Percentiles rank a stretch among this genome's conserved stretches.
These are phyloP conservation scores for Pimpla rufipes DNA, from an alignment of 2,888 invertebrate species.

Conservation along the genomic window DNA sequence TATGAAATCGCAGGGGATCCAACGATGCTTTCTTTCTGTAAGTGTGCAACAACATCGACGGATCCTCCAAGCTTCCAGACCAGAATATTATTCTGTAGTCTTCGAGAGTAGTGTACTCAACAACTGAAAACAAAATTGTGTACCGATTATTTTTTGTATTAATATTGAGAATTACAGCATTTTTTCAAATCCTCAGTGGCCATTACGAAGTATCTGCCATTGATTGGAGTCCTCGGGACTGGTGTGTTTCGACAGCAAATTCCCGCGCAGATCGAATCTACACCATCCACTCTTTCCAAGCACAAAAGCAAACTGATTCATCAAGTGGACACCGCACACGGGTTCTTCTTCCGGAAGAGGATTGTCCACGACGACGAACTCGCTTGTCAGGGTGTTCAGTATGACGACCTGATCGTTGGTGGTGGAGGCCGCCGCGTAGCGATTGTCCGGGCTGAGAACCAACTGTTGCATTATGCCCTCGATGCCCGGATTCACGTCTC, in stretches of 20 bases:
- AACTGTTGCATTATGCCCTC: conserved; percentile 98
- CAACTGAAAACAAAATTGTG: conserved; percentile 85
- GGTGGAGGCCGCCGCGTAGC: conserved; percentile 97
- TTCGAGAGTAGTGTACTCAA: conserved; percentile 90
- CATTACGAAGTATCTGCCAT: conserved; percentile 92
- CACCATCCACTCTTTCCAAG: conserved; percentile 93
- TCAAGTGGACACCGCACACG: conserved; percentile 89
- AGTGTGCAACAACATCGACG: conserved; percentile 89
- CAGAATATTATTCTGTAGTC: conserved; percentile 92
- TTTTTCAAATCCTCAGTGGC: not conserved
- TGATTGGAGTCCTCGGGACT: conserved; percentile 87
- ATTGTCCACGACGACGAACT: conserved; percentile 94
- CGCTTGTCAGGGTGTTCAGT: conserved; percentile 97
- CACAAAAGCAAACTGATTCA: conserved; percentile 91
- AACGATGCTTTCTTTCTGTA: conserved; percentile 86
- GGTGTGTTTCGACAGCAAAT: conserved; percentile 88
- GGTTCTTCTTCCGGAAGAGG: conserved; percentile 90
- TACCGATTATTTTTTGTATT: conserved; percentile 5
- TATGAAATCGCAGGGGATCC: conserved; percentile 88
- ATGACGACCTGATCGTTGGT: conserved; percentile 97
- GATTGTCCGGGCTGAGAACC: conserved; percentile 96
- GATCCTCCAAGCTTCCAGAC: conserved; percentile 93
- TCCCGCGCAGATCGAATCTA: conserved; percentile 92
- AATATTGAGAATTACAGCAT: not conserved
- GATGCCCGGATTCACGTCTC: conserved; percentile 96